A percentile compares a stretch with the other conserved stretches of the same genome.
phyloP scores from a whole-genome alignment of 2,113 vertebrate species.

The Vimba vimba region DNA sequence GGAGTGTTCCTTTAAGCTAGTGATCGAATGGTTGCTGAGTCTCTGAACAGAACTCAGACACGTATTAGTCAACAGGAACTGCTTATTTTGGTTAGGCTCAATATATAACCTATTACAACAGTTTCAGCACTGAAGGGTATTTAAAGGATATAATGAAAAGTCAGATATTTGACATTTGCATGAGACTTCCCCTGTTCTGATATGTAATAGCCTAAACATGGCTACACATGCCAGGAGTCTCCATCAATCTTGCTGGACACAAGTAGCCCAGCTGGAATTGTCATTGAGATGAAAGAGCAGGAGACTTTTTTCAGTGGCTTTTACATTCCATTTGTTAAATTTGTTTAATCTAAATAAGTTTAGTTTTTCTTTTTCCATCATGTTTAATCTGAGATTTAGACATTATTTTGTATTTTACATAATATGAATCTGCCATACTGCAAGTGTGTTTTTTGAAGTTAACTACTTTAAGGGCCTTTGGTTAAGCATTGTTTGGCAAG shows the following conservation, averaged over 20 bases:
- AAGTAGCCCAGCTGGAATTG: constrained; percentile 21
- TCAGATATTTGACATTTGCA: constrained; percentile 1
- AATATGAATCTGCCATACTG: background rate
- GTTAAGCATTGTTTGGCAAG: background rate
- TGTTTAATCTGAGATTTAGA: background rate
- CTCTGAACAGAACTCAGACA: background rate
- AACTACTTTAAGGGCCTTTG: background rate
- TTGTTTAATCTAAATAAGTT: background rate
- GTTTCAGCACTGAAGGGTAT: background rate
- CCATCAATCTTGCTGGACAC: background rate
- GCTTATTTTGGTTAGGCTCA: background rate
- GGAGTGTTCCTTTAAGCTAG: background rate
- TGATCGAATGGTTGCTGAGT: background rate
- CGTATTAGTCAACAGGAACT: background rate
- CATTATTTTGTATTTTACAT: background rate
- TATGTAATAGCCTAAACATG: constrained; percentile 22
- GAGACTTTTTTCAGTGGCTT: background rate
- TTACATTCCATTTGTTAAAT: background rate
- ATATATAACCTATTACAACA: background rate
- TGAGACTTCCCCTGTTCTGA: background rate
- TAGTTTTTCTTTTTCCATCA: background rate
- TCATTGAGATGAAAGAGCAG: background rate
- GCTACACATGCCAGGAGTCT: constrained; percentile 9
- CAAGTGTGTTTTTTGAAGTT: background rate
- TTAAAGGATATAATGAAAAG: background rate